These are phyloP conservation scores for Tethya wilhelma DNA, from an alignment of 37 sponge, comb jelly and placozoan genomes.

Conservation along the genomic window DNA sequence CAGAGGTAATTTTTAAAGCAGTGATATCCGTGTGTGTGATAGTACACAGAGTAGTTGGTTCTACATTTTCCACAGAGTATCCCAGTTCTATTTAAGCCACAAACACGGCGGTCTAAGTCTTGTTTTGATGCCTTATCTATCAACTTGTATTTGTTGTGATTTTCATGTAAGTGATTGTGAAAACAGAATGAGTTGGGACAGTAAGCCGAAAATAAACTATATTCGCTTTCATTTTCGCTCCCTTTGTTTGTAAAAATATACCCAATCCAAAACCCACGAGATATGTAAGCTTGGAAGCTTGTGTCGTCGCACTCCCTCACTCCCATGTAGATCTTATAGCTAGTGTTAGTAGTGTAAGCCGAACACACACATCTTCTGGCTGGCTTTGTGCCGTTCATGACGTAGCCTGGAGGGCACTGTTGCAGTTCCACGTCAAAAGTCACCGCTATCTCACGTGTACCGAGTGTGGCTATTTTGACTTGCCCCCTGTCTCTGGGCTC, in stretches of 20 bases:
- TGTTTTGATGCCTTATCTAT: neutral
- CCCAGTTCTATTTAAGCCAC: neutral
- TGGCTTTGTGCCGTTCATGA: neutral
- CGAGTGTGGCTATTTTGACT: neutral
- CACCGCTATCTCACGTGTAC: neutral
- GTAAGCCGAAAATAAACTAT: neutral
- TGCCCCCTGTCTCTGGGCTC: neutral
- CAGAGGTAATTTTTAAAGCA: neutral
- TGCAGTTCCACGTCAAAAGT: neutral
- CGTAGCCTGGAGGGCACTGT: slow-evolving; percentile 12
- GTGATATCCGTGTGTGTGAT: neutral
- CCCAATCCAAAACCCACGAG: neutral
- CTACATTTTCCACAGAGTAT: neutral
- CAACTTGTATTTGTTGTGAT: neutral
- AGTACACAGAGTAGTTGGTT: neutral
- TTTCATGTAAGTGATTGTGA: no score
- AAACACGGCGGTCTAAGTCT: neutral
- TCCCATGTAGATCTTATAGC: neutral
- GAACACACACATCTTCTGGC: neutral
- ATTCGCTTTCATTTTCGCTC: neutral
- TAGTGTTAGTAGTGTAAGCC: neutral
- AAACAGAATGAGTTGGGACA: neutral
- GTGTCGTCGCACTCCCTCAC: neutral
- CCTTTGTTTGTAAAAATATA: neutral
- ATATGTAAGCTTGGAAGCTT: neutral